These are phyloP conservation scores for Drosophila paulistorum DNA, from an alignment of 1,140 invertebrate species.

Conservation along the genomic window DNA sequence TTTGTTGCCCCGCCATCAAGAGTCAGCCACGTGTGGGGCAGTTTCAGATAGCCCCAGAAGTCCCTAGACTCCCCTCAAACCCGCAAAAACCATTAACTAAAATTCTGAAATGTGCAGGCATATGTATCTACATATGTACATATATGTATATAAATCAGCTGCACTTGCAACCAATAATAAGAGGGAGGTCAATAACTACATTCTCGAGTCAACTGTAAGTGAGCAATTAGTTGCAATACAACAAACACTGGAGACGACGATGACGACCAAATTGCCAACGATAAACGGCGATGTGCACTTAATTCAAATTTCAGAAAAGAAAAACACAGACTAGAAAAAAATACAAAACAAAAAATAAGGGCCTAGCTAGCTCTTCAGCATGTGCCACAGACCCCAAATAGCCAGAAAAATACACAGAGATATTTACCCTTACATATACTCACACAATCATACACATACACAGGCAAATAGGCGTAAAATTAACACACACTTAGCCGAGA, in stretches of 20 bases:
- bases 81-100: not conserved
- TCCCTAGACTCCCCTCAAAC: not conserved
- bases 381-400: conserved; percentile 19
- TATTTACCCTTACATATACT: not conserved
- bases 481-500: conserved; percentile 67
- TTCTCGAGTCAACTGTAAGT: conserved; percentile 52
- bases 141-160: conserved; percentile 23
- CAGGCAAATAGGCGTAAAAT: conserved; percentile 55
- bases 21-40: conserved; percentile 53
- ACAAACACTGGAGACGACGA: conserved; percentile 59
- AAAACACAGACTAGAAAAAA: not conserved
- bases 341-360: not conserved
- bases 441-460: not conserved
- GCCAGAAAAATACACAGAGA: conserved; percentile 13
- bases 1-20: conserved; percentile 44
- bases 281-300: conserved; percentile 53
- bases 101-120: not conserved
- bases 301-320: conserved; percentile 70
- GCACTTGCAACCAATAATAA: conserved; percentile 58
- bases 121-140: not conserved
- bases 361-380: conserved; percentile 2
- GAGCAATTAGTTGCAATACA: conserved; percentile 77
- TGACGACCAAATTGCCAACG: not conserved
- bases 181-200: conserved; percentile 17
- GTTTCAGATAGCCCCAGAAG: conserved; percentile 34